Conservation (phyloP, 2,888 invertebrate species). For the Troilus luridus region DNA sequence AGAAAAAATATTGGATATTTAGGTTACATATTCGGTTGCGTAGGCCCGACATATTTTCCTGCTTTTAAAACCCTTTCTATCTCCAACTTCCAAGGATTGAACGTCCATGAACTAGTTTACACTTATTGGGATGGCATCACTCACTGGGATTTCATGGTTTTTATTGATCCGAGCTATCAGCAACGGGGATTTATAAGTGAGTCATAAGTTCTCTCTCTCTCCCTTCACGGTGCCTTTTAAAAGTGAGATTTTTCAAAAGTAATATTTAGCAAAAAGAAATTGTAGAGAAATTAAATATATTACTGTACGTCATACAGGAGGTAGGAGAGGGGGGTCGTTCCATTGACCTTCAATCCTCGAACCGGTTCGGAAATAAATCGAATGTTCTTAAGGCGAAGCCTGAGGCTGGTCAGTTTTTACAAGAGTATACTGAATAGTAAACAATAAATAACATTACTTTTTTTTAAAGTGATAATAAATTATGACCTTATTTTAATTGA, state of each 20-base stretch:
- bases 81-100: constrained; percentile 3
- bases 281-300: not conserved
- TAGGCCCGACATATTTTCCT: constrained; percentile 20
- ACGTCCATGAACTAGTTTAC: constrained; percentile 33
- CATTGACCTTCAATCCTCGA: constrained; percentile 39
- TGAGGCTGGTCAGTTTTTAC: not conserved
- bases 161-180: not conserved
- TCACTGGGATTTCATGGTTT: not conserved
- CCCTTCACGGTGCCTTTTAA: not conserved
- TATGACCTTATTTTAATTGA: too few relatives aligned
- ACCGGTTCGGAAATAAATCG: constrained; percentile 16
- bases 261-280: not conserved
- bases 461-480: not conserved
- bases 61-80: not conserved
- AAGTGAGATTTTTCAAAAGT: not conserved
- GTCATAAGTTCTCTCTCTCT: not conserved
- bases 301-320: not conserved
- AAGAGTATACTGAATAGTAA: not conserved
- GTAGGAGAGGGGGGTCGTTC: not conserved
- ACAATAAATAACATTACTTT: too few relatives aligned
- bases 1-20: not conserved
- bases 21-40: not conserved
- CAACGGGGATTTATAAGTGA: not conserved
- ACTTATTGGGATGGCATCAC: not conserved
- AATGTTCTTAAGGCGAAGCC: not conserved